Percentiles rank a stretch among this genome's conserved stretches.
phyloP scores from a whole-genome alignment of 2,113 vertebrate species.

The Saguinus imperator region DNA sequence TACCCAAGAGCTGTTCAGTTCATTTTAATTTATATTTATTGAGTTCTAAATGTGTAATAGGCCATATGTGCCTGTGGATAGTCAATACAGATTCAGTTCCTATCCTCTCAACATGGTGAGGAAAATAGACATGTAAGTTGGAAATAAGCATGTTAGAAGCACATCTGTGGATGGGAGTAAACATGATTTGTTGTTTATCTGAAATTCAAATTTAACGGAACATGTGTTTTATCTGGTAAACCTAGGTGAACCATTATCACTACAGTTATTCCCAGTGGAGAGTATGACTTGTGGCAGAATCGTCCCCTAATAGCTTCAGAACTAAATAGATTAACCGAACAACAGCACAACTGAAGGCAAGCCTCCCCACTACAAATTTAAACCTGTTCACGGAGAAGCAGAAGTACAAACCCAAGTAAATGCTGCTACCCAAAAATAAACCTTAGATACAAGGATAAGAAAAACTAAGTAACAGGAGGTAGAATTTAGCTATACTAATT shows the following conservation, averaged over 20 bases:
- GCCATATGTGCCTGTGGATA: not conserved
- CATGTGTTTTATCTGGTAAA: not conserved
- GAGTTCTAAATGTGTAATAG: not conserved
- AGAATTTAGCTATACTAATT: not conserved
- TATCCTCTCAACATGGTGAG: not conserved
- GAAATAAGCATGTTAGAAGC: not conserved
- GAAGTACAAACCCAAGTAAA: not conserved
- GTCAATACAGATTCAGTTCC: not conserved
- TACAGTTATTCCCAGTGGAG: not conserved
- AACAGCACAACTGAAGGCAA: fast-evolving
- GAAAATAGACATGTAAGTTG: not conserved
- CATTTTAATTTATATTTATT: not conserved
- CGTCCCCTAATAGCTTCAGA: not conserved
- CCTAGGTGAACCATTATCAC: not conserved
- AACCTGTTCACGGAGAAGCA: not conserved
- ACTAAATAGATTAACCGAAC: not conserved
- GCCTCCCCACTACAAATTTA: not conserved
- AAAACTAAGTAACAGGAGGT: not conserved
- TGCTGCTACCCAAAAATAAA: not conserved
- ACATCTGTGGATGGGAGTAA: not conserved
- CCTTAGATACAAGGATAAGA: not conserved
- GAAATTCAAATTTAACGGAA: not conserved
- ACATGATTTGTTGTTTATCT: not conserved
- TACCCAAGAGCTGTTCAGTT: not conserved
- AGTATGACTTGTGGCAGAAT: not conserved